Conservation (phyloP, 53 echinoderm and acorn worm genomes). For the Holothuria scabra region DNA sequence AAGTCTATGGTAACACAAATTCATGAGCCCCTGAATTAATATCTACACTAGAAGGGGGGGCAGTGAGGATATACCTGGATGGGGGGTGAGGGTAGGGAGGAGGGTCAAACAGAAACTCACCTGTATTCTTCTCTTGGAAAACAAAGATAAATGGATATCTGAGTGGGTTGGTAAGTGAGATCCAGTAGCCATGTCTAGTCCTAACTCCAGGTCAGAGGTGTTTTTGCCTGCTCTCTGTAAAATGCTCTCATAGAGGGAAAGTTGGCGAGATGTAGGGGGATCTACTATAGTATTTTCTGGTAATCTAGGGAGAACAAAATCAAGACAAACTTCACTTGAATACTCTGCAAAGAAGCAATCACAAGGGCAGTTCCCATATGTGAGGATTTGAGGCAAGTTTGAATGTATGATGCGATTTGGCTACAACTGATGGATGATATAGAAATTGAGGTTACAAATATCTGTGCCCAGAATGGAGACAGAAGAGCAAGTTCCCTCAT, state of each 20-base stretch:
- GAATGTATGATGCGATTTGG: too few species aligned
- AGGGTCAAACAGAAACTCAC: slow-evolving; percentile 24
- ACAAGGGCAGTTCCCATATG: too few species aligned
- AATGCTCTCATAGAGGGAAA: slow-evolving; percentile 61
- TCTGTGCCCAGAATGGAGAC: too few species aligned
- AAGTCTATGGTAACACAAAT: too few species aligned
- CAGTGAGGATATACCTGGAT: too few species aligned
- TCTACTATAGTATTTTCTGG: neutral
- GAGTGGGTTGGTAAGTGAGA: slow-evolving; percentile 97
- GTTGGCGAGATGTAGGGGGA: slow-evolving; percentile 59
- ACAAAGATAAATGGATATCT: slow-evolving; percentile 84
- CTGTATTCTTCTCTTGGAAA: slow-evolving; percentile 91
- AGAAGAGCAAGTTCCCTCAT: too few species aligned
- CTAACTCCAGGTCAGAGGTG: slow-evolving; percentile 71
- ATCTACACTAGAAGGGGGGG: too few species aligned
- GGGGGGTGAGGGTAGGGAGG: too few species aligned
- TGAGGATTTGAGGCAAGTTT: too few species aligned
- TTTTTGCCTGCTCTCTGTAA: slow-evolving; percentile 60
- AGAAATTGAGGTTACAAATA: too few species aligned
- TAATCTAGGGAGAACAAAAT: slow-evolving; percentile 6
- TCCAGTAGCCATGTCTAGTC: slow-evolving; percentile 84
- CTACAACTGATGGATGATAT: too few species aligned
- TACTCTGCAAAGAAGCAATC: neutral
- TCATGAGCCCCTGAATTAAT: too few species aligned
- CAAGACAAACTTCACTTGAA: neutral